Conservation (phyloP, 2,888 invertebrate genomes). For the Mythimna albipuncta region DNA sequence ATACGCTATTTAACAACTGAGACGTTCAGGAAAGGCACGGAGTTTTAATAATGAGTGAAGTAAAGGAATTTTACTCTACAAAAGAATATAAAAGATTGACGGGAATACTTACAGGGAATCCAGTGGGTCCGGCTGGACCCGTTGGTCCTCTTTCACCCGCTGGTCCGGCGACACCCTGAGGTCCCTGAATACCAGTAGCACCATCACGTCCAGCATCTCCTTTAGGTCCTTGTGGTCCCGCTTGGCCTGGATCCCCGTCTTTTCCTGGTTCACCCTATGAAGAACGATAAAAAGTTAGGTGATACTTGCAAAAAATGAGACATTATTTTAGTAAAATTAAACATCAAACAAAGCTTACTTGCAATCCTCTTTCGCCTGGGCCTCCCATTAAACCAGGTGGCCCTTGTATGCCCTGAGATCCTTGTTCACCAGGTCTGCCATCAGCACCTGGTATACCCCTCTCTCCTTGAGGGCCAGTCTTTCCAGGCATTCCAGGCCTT, state of each 20-base stretch:
- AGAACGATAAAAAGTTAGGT: background rate
- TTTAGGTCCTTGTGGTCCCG: conserved; percentile 94
- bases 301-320: background rate
- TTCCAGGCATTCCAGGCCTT: conserved; percentile 93
- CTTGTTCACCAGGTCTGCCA: conserved; percentile 96
- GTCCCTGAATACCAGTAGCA: conserved; percentile 93
- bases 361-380: conserved; percentile 94
- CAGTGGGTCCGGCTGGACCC: conserved; percentile 94
- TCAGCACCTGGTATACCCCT: conserved; percentile 95
- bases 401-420: conserved; percentile 95
- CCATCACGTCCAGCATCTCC: conserved; percentile 96
- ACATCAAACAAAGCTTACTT: conserved; percentile 83
- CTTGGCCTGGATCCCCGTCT: conserved; percentile 94
- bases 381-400: conserved; percentile 94
- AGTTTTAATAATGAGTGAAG: background rate
- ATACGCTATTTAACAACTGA: too few relatives aligned
- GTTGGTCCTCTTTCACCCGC: conserved; percentile 94
- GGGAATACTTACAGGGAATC: conserved; percentile 92
- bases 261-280: conserved; percentile 94
- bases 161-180: conserved; percentile 93
- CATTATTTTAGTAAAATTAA: background rate
- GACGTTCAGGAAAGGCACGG: background rate
- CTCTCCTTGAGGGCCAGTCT: conserved; percentile 93
- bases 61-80: background rate
- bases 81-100: background rate